phyloP scores from a whole-genome alignment of 1,140 invertebrate genomes.

The Bombus difficillimus region DNA sequence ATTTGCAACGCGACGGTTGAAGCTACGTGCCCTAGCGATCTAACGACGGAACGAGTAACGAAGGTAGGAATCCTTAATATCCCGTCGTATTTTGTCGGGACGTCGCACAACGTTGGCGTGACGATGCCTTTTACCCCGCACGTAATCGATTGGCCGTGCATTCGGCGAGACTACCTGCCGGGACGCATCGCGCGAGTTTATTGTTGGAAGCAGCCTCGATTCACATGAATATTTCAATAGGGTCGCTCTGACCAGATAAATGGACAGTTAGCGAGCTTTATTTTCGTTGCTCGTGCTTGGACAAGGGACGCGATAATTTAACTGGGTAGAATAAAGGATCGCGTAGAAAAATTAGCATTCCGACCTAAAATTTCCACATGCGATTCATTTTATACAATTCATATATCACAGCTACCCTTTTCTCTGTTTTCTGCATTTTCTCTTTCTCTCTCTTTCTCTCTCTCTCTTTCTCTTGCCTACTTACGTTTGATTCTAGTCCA shows the following conservation, averaged over 20 bases:
- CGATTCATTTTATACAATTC: not conserved
- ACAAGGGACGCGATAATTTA: conserved; percentile 13
- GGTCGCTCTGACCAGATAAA: conserved; percentile 50
- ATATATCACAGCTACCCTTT: not conserved
- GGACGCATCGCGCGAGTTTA: conserved; percentile 56
- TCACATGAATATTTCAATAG: conserved; percentile 63
- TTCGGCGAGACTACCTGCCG: conserved; percentile 51
- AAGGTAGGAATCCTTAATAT: conserved; percentile 39
- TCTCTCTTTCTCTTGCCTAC: too few relatives aligned
- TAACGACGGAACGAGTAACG: conserved; percentile 57
- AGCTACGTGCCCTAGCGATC: conserved; percentile 38
- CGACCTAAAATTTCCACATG: not conserved
- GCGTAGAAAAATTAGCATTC: conserved; percentile 1
- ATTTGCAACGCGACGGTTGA: conserved; percentile 41
- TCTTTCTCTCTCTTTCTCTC: not conserved
- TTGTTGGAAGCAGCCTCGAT: conserved; percentile 58
- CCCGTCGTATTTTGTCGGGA: conserved; percentile 49
- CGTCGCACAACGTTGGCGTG: conserved; percentile 42
- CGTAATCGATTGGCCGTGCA: conserved; percentile 63
- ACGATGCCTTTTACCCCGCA: conserved; percentile 48
- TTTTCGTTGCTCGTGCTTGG: conserved; percentile 43
- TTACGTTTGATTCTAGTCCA: not conserved
- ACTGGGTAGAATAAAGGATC: not conserved
- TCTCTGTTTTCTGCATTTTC: too few relatives aligned
- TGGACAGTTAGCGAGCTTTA: conserved; percentile 57